Conservation (phyloP, 2,113 vertebrate species). For the Paralichthys olivaceus region DNA sequence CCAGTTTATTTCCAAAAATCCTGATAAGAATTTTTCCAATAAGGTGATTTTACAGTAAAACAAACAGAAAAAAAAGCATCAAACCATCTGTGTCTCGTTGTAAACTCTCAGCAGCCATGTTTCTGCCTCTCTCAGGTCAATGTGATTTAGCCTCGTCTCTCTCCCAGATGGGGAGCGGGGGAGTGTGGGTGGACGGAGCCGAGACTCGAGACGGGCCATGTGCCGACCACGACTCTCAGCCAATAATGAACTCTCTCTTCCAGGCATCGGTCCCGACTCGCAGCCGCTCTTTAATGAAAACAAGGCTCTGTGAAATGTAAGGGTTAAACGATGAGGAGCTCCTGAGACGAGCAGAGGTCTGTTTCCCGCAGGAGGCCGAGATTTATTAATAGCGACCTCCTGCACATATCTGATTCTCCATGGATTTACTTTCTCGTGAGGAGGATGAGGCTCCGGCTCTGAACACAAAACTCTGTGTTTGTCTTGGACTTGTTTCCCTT, state of each 20-base stretch:
- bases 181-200: constrained; percentile 5
- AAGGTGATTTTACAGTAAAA: background rate
- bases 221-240: constrained; percentile 23
- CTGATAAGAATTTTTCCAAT: too few relatives aligned
- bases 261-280: constrained; percentile 16
- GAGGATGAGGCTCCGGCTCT: constrained; percentile 32
- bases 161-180: constrained; percentile 57
- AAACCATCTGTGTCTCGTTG: background rate
- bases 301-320: constrained; percentile 23
- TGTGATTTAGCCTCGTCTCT: constrained; percentile 35
- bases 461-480: constrained; percentile 44
- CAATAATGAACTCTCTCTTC: constrained; percentile 42
- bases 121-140: constrained; percentile 25
- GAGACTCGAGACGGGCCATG: constrained; percentile 20
- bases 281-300: constrained; percentile 51
- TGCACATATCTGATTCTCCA: constrained; percentile 36
- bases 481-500: constrained; percentile 24
- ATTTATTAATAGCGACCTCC: constrained; percentile 48
- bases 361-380: constrained; percentile 28
- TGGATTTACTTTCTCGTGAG: constrained; percentile 32
- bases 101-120: background rate
- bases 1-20: too few relatives aligned
- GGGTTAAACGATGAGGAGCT: constrained; percentile 25
- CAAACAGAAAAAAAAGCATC: background rate
- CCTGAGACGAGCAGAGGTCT: background rate